These are phyloP conservation scores for Amphiprion clarkii DNA, from an alignment of 2,797 vertebrate genomes.

Conservation along the genomic window DNA sequence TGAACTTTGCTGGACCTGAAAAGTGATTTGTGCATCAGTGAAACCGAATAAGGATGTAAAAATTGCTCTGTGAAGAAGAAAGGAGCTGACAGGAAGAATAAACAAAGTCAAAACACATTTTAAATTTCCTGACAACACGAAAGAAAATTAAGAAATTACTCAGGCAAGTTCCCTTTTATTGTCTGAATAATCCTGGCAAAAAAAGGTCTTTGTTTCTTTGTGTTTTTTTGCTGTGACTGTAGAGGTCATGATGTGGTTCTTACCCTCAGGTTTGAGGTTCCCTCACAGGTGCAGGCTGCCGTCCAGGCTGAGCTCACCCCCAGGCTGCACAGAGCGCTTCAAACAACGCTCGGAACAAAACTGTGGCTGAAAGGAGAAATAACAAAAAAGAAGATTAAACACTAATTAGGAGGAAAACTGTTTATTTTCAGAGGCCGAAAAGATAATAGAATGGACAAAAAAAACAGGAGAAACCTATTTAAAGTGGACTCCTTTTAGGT, in stretches of 20 bases:
- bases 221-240: constrained; percentile 54
- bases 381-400: constrained; percentile 58
- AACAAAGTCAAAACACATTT: constrained; percentile 33
- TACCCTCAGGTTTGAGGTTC: constrained; percentile 64
- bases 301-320: constrained; percentile 39
- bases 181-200: constrained; percentile 15
- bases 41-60: constrained; percentile 10
- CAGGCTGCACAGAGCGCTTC: constrained; percentile 72
- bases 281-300: constrained; percentile 62
- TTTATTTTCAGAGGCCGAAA: constrained; percentile 54
- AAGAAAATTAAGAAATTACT: constrained; percentile 4
- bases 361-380: constrained; percentile 31
- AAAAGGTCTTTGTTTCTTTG: constrained; percentile 63
- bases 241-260: constrained; percentile 67
- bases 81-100: constrained; percentile 27
- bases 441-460: neutral
- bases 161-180: constrained; percentile 21
- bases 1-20: neutral
- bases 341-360: constrained; percentile 69
- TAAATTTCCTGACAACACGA: constrained; percentile 24
- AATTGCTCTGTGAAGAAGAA: constrained; percentile 8
- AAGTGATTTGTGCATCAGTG: constrained; percentile 3
- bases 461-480: neutral
- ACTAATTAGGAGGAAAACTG: constrained; percentile 69
- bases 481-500: constrained; percentile 4